Percentiles rank a stretch among this genome's conserved stretches.
Evolutionary conservation across 1,140 invertebrate genomes (phyloP).

Genomic region (Drosophila ohnishii): DNA sequence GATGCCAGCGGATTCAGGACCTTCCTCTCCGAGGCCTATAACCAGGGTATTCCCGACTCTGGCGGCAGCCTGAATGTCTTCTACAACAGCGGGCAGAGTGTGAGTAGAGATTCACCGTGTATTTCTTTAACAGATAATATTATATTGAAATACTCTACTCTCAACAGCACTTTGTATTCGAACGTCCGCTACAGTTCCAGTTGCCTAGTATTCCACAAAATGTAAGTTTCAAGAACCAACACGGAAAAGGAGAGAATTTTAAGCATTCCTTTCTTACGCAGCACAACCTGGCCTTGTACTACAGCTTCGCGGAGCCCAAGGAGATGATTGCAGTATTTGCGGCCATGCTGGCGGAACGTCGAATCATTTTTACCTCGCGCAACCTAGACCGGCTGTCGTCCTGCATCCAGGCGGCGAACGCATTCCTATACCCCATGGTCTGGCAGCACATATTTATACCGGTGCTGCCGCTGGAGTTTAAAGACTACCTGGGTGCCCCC

Average conservation of each 20-base stretch:
- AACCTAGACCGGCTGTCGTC: conserved; percentile 94
- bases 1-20: conserved; percentile 82
- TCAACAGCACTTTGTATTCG: conserved; percentile 88
- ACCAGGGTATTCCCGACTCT: conserved; percentile 85
- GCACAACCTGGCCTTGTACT: conserved; percentile 98
- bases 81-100: conserved; percentile 85
- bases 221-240: conserved; percentile 86
- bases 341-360: conserved; percentile 95
- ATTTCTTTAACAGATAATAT: background rate
- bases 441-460: conserved; percentile 99
- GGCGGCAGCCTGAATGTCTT: conserved; percentile 85
- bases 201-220: conserved; percentile 97
- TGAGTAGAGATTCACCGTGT: conserved; percentile 71
- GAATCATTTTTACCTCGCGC: conserved; percentile 95
- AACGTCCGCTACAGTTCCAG: conserved; percentile 90
- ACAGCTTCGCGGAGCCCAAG: conserved; percentile 94
- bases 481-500: conserved; percentile 95
- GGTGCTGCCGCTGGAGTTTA: conserved; percentile 92
- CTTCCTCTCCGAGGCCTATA: conserved; percentile 88
- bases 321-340: conserved; percentile 98
- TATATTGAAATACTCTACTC: conserved; percentile 32
- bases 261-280: conserved; percentile 83
- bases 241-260: background rate
- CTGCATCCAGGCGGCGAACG: conserved; percentile 96
- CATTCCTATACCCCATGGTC: conserved; percentile 97